Base-by-base conservation (phyloP, 2,888 invertebrate species). In the Pterostichus niger region DNA sequence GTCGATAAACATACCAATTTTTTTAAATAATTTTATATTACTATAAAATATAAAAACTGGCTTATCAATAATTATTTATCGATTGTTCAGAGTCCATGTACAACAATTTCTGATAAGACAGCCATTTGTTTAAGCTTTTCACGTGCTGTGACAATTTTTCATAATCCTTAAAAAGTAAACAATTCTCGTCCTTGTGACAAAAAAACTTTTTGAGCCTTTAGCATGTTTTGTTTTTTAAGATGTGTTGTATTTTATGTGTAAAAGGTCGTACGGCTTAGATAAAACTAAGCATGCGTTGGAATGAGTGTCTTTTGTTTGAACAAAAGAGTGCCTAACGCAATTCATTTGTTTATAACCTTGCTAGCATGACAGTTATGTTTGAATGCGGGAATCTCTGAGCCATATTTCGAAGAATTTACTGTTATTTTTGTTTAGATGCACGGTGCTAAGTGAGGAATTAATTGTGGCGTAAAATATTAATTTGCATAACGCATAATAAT, bases 301-400 rank as follows among this genome's bases (percentile, higher is more conserved):
- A 49, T 49, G 49, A 49, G 56, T 17, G 56, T 56, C 49, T 49
- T 49, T 56, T 56, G 56, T 56, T 56, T 24, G 17, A 56, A 56
- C 56, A 56, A 56, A 56, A 56, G 56, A 11, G 9, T 6, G 15
- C 56, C 7, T 56, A 56, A 17, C 56, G 56, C 56, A 17, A 17
- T 56, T 56, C 17, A 56, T 56, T 56, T 56, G 56, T 71, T 71
- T 71, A 71, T 71, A 71, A 71, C 68, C 68, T 71, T 71, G 68
- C 24, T 56, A 11, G 44, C 44, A 71, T 71, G 68, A 71, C 68
- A 75, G 75, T 75, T 54, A 75, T 75, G 54, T 75, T 75, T 75
- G 13, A 13, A 33, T 52, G 33, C 13, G 40, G 31, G 13, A 15
- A 17, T 56, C 9, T 56, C 9, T 56, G 56, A 56, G 56, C 11